Base-by-base conservation (phyloP, 2,888 invertebrate species). In the Protophormia terraenovae region DNA sequence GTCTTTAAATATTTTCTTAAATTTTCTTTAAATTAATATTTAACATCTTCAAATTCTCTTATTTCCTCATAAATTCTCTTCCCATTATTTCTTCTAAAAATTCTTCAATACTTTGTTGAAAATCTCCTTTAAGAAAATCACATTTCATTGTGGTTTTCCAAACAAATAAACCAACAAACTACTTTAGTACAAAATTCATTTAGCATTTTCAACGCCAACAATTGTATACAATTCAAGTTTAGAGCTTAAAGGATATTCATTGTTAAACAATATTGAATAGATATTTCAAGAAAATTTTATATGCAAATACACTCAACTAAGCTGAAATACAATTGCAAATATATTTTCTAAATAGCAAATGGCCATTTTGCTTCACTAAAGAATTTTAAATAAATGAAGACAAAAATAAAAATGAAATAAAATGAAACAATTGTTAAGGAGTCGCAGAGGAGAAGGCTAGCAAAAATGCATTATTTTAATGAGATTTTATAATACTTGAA, bases 191-290 rank as follows among this genome's bases (percentile, higher is more conserved):
- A 64, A 69, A 64, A 79, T 78, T 76, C 71, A 71, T 75, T 84
- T 73, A 60, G 41, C 53, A 77, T 75, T 82, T 78, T 66, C 53
- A 16, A 67, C 24, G 47, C 16, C 58, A 55, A 75, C 82, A 85
- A 78, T 82, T 79, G 69, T 71, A 82, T 71, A 71, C 73, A 73
- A 78, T 73, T 78, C 53, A 75, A 85, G 69, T 64, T 69, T 85
- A 32, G 64, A 78, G 81, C 85, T 82, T 82, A 85, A 85, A 79
- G 82, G 85, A 85, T 85, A 85, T 82, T 85, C 82, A 85, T 85
- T 82, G 82, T 85, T 78, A 71, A 84, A 69, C 81, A 77, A 53
- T 77, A 85, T 85, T 82, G 82, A 72, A 84, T 60, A 81, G 73
- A 79, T 69, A 64, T 75, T 77, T 50, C 16, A 83, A 67, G 81